Base-by-base conservation (phyloP, 2,888 invertebrate genomes). In the Bibio marci region DNA sequence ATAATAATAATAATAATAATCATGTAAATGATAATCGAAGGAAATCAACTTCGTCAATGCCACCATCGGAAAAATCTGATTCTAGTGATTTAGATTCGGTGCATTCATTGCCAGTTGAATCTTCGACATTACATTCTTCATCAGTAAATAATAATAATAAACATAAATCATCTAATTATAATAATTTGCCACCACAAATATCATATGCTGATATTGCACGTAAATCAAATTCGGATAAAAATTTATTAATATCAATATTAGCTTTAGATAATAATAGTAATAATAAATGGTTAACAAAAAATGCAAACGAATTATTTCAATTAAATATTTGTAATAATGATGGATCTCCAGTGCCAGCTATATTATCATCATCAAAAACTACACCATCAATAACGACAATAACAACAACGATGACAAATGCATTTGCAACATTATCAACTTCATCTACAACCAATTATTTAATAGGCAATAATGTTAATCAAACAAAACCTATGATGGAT, bases 51-150 rank as follows among this genome's bases (percentile, higher is more conserved):
- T 36, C 36, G 44, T 79, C 78, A 38, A 74, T 77, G 63, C 85
- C 86, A 39, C 82, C 82, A 44, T 79, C 78, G 50, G 86, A 86
- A 53, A 82, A 83, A 61, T 80, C 80, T 55, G 83, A 82, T 57
- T 83, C 85, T 49, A 81, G 80, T 54, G 73, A 72, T 60, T 69
- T 78, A 52, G 87, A 87, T 55, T 85, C 85, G 13, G 81, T 85
- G 47, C 83, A 85, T 63, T 86, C 86, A 48, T 66, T 85, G 52
- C 85, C 85, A 19, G 73, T 79, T 35, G 67, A 69, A 45, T 58
- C 59, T 25, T 55, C 54, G 19, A 43, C 27, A 30, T 38, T 33
- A 39, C 43, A 40, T 36, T 56, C 58, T 40, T 58, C 68, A 30
- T 66, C 66, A 12, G 66, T 66, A 51, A 34, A 10, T 14, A 19